phyloP scores from a whole-genome alignment of 2,888 invertebrate genomes.

The Mycalesis mineus region DNA sequence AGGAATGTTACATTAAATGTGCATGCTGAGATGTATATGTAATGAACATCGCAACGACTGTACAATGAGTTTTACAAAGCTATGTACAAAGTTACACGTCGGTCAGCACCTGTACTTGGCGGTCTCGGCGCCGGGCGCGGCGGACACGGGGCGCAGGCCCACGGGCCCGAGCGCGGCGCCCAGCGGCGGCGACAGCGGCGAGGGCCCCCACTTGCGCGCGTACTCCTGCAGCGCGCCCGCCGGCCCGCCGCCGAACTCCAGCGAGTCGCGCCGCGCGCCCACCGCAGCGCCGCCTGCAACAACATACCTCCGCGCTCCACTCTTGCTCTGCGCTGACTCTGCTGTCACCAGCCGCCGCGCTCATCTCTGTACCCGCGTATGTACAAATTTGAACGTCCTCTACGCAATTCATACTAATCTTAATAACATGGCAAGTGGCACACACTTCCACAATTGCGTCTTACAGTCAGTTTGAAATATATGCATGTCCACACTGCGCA shows the following conservation, averaged over 20 bases:
- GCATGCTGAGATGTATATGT: conserved; percentile 45
- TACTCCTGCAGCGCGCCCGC: conserved; percentile 67
- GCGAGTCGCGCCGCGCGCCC: conserved; percentile 69
- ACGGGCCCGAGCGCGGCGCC: conserved; percentile 81
- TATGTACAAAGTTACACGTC: conserved; percentile 52
- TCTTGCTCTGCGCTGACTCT: conserved; percentile 18
- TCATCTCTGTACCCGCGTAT: conserved; percentile 28
- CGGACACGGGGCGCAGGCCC: conserved; percentile 79
- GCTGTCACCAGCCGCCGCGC: conserved; percentile 9
- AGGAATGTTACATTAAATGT: conserved; percentile 34
- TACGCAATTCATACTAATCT: not conserved
- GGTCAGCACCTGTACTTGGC: conserved; percentile 80
- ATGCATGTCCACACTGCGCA: no score
- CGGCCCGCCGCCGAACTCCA: conserved; percentile 74
- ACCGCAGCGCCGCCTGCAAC: conserved; percentile 56
- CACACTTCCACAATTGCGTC: no score
- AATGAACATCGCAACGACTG: conserved; percentile 40
- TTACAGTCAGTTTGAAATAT: no score
- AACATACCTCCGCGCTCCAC: conserved; percentile 36
- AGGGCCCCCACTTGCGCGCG: conserved; percentile 78
- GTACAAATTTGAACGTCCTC: conserved; percentile 27
- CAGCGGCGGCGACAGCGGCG: conserved; percentile 85
- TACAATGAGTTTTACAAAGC: conserved; percentile 48
- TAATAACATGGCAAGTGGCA: no score
- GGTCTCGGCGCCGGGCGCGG: conserved; percentile 95